Evolutionary conservation across 1,140 invertebrate genomes (phyloP), one percentile per base, ranked within the genome.

Genomic region (Anthonomus grandis): DNA sequence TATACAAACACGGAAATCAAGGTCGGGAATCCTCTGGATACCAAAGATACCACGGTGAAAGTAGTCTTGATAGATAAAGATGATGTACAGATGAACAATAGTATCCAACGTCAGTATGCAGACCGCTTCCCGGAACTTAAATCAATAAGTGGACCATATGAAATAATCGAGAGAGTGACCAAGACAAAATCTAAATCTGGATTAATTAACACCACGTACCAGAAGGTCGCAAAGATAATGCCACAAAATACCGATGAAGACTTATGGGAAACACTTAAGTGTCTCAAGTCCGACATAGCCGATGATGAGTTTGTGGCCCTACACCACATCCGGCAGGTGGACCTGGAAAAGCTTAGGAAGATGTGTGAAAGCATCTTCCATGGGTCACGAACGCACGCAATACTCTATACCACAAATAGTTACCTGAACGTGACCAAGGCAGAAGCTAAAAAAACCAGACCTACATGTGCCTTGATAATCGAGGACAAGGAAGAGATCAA

Each of bases 401-500:
- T 42, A 39, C 6, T 50, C 5, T 42, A 50, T 22, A 21, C 24
- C 4, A 39, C 34, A 10, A 42, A 50, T 9, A 18, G 15, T 10
- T 39, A 50, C 12, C 27, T 25, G 5, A 42, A 41, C 38, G 13
- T 15, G 15, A 41, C 6, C n/a, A 15, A 13, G 15, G 18, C 5
- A 19, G 15, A 41, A 8, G 15, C n/a, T 15, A 50, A 15, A 8
- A 42, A 42, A 22, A 18, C 44, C 12, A 13, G 27, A 10, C 8
- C 12, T 10, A 39, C 47, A 23, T 50, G 13, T 39, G 47, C 47
- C 6, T 12, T 50, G 13, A 5, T 50, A 39, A n/a, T 50, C 12
- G 47, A 50, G 34, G 12, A 39, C 5, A 15, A 23, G 12, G 27
- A 50, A n/a, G 13, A 23, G 25, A 50, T 15, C 36, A 49, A 1